Evolutionary conservation across 2,888 invertebrate genomes (phyloP), one percentile per base, ranked within the genome.

Genomic region (Drosophila melanosoma): DNA sequence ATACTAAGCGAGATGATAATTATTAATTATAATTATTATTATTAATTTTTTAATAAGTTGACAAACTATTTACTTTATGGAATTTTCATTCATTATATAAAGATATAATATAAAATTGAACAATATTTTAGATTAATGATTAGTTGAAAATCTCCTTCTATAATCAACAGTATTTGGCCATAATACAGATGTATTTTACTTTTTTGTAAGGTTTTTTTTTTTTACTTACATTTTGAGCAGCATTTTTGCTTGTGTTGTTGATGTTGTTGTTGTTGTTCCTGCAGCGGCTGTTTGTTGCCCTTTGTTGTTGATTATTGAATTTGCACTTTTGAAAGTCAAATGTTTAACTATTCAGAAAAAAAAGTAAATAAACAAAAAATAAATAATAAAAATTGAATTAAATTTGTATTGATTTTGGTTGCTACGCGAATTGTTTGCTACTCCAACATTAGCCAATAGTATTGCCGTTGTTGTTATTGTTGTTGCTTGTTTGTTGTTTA

Each of bases 281-380:
- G 53, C 53, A 61, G 77, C 78, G 51, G 73, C 65, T 54, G 32
- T 61, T 70, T 74, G 72, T 74, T 74, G 59, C 60, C 61, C 45
- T 62, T 74, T 62, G 26, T 69, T 69, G 69, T 61, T 77, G 54
- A 63, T 83, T 80, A 62, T 53, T 70, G 51, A 77, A 75, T 80
- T 84, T 75, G 78, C 89, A 89, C 85, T 82, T 84, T 85, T 74
- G 68, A 89, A 83, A 83, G 87, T 84, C 87, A 83, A 84, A 71
- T 83, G 70, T 68, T 81, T 52, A 81, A 79, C 81, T 81, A 69
- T 61, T 67, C 42, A 79, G 54, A 66, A 74, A 56, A 75, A 57
- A 42, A 23, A 45, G 23, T 69, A 58, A 53, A 38, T 17, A 51
- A 40, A 35, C 48, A 75, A 61, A 60, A 38, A 53, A 51, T 60